A percentile compares a stretch with the other conserved stretches of the same genome.
Conservation (phyloP, 2,113 vertebrate species). For the Eulemur rufifrons region DNA sequence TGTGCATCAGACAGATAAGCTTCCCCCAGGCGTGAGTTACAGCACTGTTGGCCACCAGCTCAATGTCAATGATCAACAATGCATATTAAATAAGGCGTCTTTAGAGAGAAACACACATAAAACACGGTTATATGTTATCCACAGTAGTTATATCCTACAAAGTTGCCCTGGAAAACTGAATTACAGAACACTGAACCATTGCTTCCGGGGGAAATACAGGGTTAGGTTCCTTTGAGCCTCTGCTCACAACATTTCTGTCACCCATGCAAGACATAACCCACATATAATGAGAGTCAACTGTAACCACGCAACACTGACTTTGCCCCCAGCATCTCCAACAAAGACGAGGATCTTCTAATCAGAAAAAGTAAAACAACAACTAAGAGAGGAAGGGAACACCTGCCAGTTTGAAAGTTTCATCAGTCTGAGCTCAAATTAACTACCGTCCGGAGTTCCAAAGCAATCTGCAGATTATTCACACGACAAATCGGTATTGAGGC, state of each 20-base stretch:
- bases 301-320: background rate
- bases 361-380: background rate
- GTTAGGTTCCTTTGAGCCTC: background rate
- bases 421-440: background rate
- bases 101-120: background rate
- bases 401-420: background rate
- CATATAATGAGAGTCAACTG: background rate
- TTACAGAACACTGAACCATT: background rate
- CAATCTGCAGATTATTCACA: background rate
- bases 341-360: background rate
- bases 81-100: background rate
- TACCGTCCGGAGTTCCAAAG: background rate
- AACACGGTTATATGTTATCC: background rate
- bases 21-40: background rate
- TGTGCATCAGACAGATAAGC: background rate
- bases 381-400: background rate
- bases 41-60: fast-evolving
- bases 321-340: background rate
- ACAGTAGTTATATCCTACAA: no score
- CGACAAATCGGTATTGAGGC: background rate
- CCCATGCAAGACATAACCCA: background rate
- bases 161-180: background rate
- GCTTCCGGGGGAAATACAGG: background rate
- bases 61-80: background rate
- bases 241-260: background rate